Conservation (phyloP, 2,113 vertebrate genomes). For the Bubalus kerabau region DNA sequence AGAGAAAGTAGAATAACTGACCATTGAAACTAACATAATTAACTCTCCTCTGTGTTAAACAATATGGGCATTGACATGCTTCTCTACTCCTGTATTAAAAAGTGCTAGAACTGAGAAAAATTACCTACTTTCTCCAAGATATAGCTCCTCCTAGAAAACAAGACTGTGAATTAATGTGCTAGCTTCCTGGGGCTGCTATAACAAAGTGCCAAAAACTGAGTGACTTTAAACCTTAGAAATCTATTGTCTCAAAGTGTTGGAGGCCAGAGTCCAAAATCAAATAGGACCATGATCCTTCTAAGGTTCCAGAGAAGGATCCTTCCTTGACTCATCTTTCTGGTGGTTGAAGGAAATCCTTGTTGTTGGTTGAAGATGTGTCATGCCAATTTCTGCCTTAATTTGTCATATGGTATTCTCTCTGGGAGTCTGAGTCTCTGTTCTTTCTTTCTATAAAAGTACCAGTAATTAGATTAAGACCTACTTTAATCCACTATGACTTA, state of each 20-base stretch:
- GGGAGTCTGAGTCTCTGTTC: background rate
- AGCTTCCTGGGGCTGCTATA: background rate
- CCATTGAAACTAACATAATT: background rate
- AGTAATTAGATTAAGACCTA: background rate
- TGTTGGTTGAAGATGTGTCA: background rate
- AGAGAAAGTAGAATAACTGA: background rate
- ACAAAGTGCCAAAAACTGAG: background rate
- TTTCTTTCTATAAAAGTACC: background rate
- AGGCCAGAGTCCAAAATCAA: background rate
- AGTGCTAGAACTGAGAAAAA: background rate
- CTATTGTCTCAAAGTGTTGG: background rate
- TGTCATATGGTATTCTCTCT: background rate
- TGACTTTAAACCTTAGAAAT: background rate
- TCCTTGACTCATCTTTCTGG: background rate
- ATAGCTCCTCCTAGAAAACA: background rate
- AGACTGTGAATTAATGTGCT: background rate
- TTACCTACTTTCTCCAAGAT: background rate
- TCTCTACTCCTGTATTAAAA: background rate
- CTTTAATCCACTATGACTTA: background rate
- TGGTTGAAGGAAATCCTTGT: background rate
- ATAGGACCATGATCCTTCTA: background rate
- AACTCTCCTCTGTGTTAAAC: background rate
- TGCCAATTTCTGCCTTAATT: background rate
- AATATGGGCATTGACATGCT: background rate
- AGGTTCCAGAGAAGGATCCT: background rate